phyloP scores from a whole-genome alignment of 2,888 invertebrate genomes.

The Piscicola geometra region DNA sequence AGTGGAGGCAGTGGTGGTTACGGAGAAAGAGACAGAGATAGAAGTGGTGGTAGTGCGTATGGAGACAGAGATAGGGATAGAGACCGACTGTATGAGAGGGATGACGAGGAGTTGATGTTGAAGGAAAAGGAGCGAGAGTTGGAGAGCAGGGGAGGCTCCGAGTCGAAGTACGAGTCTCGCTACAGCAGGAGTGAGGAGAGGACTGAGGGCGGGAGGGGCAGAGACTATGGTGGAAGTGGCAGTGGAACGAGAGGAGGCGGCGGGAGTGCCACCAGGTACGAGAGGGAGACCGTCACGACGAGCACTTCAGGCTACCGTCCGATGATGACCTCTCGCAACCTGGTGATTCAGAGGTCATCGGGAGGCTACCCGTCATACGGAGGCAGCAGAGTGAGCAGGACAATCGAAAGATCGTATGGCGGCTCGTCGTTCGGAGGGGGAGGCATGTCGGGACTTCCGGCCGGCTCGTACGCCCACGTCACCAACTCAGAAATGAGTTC shows the following conservation, averaged over 20 bases:
- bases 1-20: not conserved
- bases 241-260: not conserved
- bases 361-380: constrained; percentile 30
- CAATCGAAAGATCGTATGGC: constrained; percentile 29
- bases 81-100: constrained; percentile 9
- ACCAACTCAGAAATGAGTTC: constrained; percentile 52
- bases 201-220: constrained; percentile 15
- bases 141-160: constrained; percentile 8
- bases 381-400: constrained; percentile 16
- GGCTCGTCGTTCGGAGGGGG: not conserved
- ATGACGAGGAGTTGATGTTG: constrained; percentile 14
- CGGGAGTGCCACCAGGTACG: constrained; percentile 22
- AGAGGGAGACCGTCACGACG: not conserved
- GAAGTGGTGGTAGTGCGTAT: constrained; percentile 10
- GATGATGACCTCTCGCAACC: constrained; percentile 38
- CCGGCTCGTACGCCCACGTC: constrained; percentile 49
- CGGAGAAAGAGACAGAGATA: not conserved
- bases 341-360: constrained; percentile 40
- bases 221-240: constrained; percentile 20
- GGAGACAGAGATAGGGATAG: constrained; percentile 15
- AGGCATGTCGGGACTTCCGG: constrained; percentile 29
- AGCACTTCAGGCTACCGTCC: constrained; percentile 35
- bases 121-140: constrained; percentile 18
- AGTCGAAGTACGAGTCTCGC: constrained; percentile 26
- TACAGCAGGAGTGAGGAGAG: constrained; percentile 32